Evolutionary conservation across 2,797 vertebrate species (phyloP).

Genomic region (Sternarchorhynchus goeldii): DNA sequence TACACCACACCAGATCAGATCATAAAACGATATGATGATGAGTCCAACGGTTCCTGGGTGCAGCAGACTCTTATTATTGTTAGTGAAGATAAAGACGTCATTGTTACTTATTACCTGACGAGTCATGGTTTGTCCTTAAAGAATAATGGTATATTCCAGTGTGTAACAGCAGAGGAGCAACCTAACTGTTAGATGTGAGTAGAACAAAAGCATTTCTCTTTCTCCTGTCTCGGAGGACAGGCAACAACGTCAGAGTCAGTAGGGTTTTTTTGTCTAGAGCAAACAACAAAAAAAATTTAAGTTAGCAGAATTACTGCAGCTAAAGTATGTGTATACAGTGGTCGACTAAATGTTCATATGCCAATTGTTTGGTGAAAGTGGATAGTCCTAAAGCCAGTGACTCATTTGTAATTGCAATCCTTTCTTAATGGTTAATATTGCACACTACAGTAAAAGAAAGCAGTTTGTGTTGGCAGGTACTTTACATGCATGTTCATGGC

Average conservation of each 20-base stretch:
- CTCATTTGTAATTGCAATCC: too few relatives aligned
- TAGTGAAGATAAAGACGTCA: constrained; percentile 38
- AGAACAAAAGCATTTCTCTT: constrained; percentile 16
- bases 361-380: too few relatives aligned
- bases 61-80: not conserved
- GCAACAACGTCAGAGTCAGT: not conserved
- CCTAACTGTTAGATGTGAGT: constrained; percentile 1
- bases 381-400: too few relatives aligned
- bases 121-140: constrained; percentile 16
- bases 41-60: constrained; percentile 2
- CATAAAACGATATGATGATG: not conserved
- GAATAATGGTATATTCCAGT: constrained; percentile 22
- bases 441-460: too few relatives aligned
- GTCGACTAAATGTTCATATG: not conserved
- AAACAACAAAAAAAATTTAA: not conserved
- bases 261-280: not conserved
- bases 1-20: constrained; percentile 4
- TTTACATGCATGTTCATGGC: not conserved
- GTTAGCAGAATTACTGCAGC: not conserved
- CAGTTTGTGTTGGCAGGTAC: not conserved
- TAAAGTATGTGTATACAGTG: not conserved
- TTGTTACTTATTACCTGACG: constrained; percentile 29
- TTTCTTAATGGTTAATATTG: too few relatives aligned
- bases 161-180: constrained; percentile 36
- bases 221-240: constrained; percentile 12